Evolutionary conservation across 2,888 invertebrate species (phyloP).

Genomic region (Anticlea derivata): DNA sequence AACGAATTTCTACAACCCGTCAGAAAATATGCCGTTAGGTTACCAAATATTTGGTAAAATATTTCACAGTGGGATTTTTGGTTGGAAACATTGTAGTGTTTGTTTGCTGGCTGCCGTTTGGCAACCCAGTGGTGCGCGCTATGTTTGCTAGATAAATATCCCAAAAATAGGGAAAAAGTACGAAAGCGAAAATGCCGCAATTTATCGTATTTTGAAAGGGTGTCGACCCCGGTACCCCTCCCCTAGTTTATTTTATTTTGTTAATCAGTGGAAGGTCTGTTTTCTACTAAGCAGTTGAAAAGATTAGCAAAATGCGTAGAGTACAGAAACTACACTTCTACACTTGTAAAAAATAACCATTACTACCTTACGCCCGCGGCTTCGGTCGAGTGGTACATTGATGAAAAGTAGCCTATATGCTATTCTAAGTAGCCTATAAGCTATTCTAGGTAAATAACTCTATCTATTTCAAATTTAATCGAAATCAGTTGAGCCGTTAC

Average conservation of each 20-base stretch:
- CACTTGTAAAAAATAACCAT: too few species aligned
- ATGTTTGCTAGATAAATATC: constrained; percentile 67
- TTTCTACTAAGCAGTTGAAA: not conserved
- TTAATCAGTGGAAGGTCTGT: not conserved
- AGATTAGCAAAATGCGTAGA: not conserved
- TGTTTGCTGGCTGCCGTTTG: constrained; percentile 57
- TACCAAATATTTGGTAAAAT: constrained; percentile 55
- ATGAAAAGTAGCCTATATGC: too few species aligned
- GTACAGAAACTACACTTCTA: too few species aligned
- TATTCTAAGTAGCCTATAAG: too few species aligned
- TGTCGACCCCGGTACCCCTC: constrained; percentile 5
- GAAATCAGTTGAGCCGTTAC: too few species aligned
- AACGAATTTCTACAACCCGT: constrained; percentile 27
- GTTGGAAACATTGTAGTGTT: constrained; percentile 39
- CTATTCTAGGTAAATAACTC: too few species aligned
- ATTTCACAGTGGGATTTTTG: constrained; percentile 49
- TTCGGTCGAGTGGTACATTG: too few species aligned
- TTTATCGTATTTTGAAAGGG: constrained; percentile 35
- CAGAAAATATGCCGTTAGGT: constrained; percentile 36
- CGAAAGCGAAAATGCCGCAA: constrained; percentile 40
- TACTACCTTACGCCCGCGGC: too few species aligned
- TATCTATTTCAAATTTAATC: too few species aligned
- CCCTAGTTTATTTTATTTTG: constrained; percentile 1
- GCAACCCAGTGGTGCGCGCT: constrained; percentile 55
- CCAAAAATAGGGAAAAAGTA: constrained; percentile 54